Percentiles rank a stretch among this genome's conserved stretches.
These are phyloP conservation scores for Alosa sapidissima DNA, from an alignment of 2,797 vertebrate species.

Conservation along the genomic window DNA sequence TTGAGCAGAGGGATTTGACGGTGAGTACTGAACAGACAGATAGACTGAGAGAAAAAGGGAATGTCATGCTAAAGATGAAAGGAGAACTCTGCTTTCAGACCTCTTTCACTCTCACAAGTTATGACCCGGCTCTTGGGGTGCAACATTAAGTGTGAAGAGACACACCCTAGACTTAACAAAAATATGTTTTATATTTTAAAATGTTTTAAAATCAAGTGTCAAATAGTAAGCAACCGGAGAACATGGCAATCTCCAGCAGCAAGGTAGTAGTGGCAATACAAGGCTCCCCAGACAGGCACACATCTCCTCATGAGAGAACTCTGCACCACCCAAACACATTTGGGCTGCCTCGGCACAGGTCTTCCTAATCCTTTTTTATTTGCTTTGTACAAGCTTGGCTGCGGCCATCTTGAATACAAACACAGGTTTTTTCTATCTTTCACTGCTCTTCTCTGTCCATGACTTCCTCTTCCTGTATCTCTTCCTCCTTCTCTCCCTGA, in stretches of 20 bases:
- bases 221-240: no score
- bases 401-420: neutral
- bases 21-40: neutral
- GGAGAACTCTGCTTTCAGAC: neutral
- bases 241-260: no score
- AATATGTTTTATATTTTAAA: no score
- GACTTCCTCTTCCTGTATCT: constrained; percentile 24
- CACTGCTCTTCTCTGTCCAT: constrained; percentile 39
- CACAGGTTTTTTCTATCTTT: constrained; percentile 31
- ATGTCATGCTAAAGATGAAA: neutral
- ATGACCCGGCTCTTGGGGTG: neutral
- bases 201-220: no score
- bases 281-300: neutral
- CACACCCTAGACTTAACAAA: neutral
- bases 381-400: neutral
- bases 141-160: neutral
- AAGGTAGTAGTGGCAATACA: neutral
- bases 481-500: neutral
- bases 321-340: neutral
- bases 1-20: neutral
- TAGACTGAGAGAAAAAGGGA: neutral
- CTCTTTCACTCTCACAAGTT: no score
- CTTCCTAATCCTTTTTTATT: neutral
- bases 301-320: neutral
- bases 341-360: neutral